Evolutionary conservation across 2,797 vertebrate genomes (phyloP), one percentile per base, ranked within the genome.

Genomic region (Phataginus tetradactyla): DNA sequence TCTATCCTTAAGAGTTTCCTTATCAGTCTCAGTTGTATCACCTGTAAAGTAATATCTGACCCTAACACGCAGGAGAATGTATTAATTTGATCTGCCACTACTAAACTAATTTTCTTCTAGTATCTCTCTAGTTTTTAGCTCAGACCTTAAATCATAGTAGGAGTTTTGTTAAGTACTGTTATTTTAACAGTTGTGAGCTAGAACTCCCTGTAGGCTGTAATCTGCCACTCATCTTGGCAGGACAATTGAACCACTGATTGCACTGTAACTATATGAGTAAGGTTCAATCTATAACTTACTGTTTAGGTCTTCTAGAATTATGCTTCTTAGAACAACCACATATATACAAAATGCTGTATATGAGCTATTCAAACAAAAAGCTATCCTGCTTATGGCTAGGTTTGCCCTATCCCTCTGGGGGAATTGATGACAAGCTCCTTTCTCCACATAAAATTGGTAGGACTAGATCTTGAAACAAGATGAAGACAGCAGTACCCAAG

Each of bases 131-230:
- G 32, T 53, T 71, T 93, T 95, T 83, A 74, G 72, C 29, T 7
- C 55, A 32, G 53, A 93, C 53, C 72, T 55, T 85, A 85, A 83
- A 57, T 92, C 68, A 89, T 18, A 29, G 34, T 61, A 90, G 57
- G 57, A 59, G 75, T 91, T 96, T 83, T 85, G 74, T 85, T 69
- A 95, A 93, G 90, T 49, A 49, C 14, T 93, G 74, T 68, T 66
- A 68, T 84, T 89, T 74, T 81, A 95, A 68, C 34, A 77, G 42
- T 57, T 34, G 20, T 94, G 66, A 79, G 29, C 49, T 87, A 66
- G 49, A 84, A 75, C 25, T 87, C 25, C 10, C 9, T 87, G 42
- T 81, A 81, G 34, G 55, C 53, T 71, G 9, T 55, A 59, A 92
- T 27, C 49, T 86, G 39, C 59, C 57, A 72, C 39, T 92, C 15